Base-by-base conservation (phyloP, 92 coral and sea anemone genomes). In the Metridium senile region DNA sequence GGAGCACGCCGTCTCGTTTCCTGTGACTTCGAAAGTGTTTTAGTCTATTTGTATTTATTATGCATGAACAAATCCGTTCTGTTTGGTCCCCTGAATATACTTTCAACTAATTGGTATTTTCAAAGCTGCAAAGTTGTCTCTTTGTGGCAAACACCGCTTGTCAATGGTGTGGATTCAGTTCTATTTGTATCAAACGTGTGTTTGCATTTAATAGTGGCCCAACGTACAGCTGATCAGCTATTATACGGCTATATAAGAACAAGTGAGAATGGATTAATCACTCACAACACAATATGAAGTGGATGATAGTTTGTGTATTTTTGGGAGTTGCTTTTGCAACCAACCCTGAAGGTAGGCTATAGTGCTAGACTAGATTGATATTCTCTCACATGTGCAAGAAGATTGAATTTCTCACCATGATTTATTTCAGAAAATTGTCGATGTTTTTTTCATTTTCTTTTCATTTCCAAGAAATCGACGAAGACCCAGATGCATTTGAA, bases 331-430 rank as follows among this genome's bases (percentile, higher is more conserved):
- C 74, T 26, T 83, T 78, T 11, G 73, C 84, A 33, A 65, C 70
- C 26, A 84, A 78, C 45, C 88, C 88, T 0, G 88, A 84, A 2
- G 84, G 88, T 84, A 64, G 63, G 78, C 17, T 25, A n/a, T 26
- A 0, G 29, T 28, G 23, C 23, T 16, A 54, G 3, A 54, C n/a
- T 6, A 54, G 49, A 39, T 39, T 39, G 49, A 4, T 39, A 39
- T 13, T 3, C 17, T 16, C 23, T 21, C 25, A 9, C 25, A 54
- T 54, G 25, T 16, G 6, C 6, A 21, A 54, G 61, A 2, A 54
- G 4, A 16, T 16, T 19, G 61, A 54, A 54, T 3, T 54, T 54
- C 61, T 9, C 13, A 21, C 61, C 21, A 54, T 4, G 13, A 39
- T 39, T 39, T 19, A 9, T 3, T 3, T 4, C 61, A 54, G 23